Percentiles rank a stretch among this genome's conserved stretches.
phyloP scores from a whole-genome alignment of 2,113 vertebrate species.

The Trinectes maculatus region DNA sequence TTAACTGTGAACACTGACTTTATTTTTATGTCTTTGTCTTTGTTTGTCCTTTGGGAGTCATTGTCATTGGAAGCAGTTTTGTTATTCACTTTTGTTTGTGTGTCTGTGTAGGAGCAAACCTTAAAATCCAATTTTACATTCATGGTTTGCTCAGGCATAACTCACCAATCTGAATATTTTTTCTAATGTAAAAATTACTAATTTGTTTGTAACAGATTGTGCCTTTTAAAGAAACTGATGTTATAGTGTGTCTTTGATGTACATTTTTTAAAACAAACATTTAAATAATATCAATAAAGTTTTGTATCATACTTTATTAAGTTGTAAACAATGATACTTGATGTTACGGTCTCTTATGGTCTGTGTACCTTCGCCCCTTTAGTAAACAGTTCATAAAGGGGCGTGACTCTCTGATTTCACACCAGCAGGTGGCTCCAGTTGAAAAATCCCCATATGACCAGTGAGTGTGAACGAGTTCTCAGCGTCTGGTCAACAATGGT shows the following conservation, averaged over 20 bases:
- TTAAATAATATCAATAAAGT: too few species aligned
- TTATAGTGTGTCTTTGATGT: background rate
- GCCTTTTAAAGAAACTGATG: background rate
- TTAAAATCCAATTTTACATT: constrained; percentile 7
- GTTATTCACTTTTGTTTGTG: background rate
- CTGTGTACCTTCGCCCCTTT: too few species aligned
- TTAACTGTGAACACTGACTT: background rate
- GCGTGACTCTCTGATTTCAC: too few species aligned
- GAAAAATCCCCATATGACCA: too few species aligned
- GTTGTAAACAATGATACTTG: too few species aligned
- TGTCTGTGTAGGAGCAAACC: background rate
- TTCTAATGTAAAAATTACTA: background rate
- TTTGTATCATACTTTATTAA: constrained; percentile 57
- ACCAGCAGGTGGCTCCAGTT: too few species aligned
- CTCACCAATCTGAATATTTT: background rate
- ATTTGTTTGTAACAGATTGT: background rate
- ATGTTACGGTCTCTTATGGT: too few species aligned
- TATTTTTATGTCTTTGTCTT: background rate
- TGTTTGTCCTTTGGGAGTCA: constrained; percentile 4
- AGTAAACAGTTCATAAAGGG: too few species aligned
- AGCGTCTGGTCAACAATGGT: too few species aligned
- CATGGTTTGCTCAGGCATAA: background rate
- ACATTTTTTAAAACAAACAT: background rate
- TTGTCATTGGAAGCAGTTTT: background rate
- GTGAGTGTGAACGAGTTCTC: too few species aligned